Percentiles rank a stretch among this genome's conserved stretches.
Conservation (phyloP, 2,113 vertebrate species). For the Dunckerocampus dactyliophorus region DNA sequence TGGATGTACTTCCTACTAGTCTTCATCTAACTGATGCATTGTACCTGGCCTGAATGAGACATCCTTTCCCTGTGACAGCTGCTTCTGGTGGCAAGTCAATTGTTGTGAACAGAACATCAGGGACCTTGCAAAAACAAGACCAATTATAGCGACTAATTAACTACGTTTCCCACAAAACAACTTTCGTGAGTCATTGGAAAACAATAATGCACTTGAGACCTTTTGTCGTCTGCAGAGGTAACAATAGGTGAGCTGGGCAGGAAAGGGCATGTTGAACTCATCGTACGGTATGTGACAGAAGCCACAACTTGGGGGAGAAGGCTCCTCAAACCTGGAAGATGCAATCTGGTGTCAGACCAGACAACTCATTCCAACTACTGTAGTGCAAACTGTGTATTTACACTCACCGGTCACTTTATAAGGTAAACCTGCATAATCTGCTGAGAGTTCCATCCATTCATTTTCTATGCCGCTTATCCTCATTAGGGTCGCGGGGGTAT, state of each 20-base stretch:
- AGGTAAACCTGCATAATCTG: background rate
- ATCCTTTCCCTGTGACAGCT: conserved; percentile 84
- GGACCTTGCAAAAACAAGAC: conserved; percentile 71
- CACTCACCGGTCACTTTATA: background rate
- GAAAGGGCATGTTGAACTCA: conserved; percentile 97
- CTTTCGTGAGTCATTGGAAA: background rate
- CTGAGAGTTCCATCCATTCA: no score
- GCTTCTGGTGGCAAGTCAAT: conserved; percentile 85
- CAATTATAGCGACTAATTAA: background rate
- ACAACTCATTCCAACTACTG: background rate
- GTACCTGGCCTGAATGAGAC: conserved; percentile 92
- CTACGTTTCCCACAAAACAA: background rate
- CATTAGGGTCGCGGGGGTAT: no score
- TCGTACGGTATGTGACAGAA: conserved; percentile 98
- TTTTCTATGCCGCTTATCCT: no score
- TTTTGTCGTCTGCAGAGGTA: conserved; percentile 89
- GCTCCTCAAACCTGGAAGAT: conserved; percentile 83
- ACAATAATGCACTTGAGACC: conserved; percentile 65
- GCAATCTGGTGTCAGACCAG: background rate
- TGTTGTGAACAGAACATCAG: conserved; percentile 92
- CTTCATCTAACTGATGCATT: background rate
- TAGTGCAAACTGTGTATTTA: background rate
- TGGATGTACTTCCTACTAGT: background rate
- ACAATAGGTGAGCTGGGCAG: conserved; percentile 93
- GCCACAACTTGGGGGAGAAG: conserved; percentile 81